phyloP scores from a whole-genome alignment of 2,797 vertebrate species.

The Oryzias sinensis region DNA sequence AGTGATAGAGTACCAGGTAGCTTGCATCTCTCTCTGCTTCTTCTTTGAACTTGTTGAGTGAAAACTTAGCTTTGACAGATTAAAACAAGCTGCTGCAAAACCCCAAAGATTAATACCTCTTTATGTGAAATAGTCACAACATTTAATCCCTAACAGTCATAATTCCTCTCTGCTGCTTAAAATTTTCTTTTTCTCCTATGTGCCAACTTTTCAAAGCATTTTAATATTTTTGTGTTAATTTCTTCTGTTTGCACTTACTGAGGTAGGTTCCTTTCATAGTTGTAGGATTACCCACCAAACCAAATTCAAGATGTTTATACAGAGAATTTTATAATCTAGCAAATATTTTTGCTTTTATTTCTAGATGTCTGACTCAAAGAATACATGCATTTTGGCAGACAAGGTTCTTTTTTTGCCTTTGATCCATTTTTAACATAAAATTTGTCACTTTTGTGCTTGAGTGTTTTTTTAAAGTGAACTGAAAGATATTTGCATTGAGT shows the following conservation, averaged over 20 bases:
- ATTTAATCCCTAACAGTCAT: slow-evolving; percentile 40
- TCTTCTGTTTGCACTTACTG: slow-evolving; percentile 18
- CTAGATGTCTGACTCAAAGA: too few species aligned
- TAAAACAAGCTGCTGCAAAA: slow-evolving; percentile 29
- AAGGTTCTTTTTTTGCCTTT: too few species aligned
- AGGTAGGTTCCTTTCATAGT: slow-evolving; percentile 8
- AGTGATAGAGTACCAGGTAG: slow-evolving; percentile 58
- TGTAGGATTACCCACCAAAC: not conserved
- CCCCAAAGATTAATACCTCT: slow-evolving; percentile 38
- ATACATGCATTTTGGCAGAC: too few species aligned
- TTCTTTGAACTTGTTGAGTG: slow-evolving; percentile 26
- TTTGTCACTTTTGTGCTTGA: slow-evolving; percentile 15
- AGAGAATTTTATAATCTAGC: too few species aligned
- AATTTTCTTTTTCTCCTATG: slow-evolving; percentile 49
- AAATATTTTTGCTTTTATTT: too few species aligned
- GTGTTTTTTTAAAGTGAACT: slow-evolving; percentile 41
- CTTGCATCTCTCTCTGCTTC: slow-evolving; percentile 31
- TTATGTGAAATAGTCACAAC: slow-evolving; percentile 62
- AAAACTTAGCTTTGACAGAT: too few species aligned
- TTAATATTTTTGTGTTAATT: slow-evolving; percentile 28
- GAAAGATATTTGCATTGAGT: slow-evolving; percentile 33
- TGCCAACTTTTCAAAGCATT: slow-evolving; percentile 48
- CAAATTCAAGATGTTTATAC: slow-evolving; percentile 17
- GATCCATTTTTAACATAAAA: not conserved
- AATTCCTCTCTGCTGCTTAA: slow-evolving; percentile 42